phyloP scores from a whole-genome alignment of 2,888 invertebrate genomes.

The Napeogenes inachia region DNA sequence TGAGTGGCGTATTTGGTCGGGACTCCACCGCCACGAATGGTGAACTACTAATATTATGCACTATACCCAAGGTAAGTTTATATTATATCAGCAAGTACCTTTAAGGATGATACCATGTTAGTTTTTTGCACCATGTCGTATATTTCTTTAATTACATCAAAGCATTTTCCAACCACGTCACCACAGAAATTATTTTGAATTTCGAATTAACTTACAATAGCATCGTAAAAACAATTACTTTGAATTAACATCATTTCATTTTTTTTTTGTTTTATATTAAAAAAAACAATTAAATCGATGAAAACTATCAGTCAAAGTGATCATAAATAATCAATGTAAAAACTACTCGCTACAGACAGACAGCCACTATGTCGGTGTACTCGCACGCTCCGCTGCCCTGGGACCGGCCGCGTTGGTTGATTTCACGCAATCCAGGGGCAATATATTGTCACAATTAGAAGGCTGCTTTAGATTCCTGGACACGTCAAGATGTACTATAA shows the following conservation, averaged over 20 bases:
- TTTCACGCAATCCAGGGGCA: conserved; percentile 64
- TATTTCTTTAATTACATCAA: no score
- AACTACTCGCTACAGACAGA: background rate
- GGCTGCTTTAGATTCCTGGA: conserved; percentile 35
- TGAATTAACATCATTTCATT: no score
- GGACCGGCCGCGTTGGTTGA: conserved; percentile 53
- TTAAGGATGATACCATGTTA: background rate
- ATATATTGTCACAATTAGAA: conserved; percentile 70
- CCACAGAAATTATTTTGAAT: no score
- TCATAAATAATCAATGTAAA: background rate
- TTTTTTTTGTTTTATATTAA: no score
- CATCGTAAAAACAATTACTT: no score
- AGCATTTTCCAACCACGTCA: no score
- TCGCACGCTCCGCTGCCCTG: conserved; percentile 28
- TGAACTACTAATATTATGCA: conserved; percentile 52
- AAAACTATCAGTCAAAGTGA: no score
- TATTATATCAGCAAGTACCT: background rate
- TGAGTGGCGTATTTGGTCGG: conserved; percentile 41
- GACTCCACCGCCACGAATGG: conserved; percentile 31
- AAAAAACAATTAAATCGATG: no score
- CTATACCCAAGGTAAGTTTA: conserved; percentile 63
- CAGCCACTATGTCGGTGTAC: conserved; percentile 3
- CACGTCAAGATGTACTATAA: conserved; percentile 24
- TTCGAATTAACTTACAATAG: no score
- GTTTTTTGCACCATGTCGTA: no score